Conservation (phyloP, 2,113 vertebrate species). For the Lophotis ruficrista region DNA sequence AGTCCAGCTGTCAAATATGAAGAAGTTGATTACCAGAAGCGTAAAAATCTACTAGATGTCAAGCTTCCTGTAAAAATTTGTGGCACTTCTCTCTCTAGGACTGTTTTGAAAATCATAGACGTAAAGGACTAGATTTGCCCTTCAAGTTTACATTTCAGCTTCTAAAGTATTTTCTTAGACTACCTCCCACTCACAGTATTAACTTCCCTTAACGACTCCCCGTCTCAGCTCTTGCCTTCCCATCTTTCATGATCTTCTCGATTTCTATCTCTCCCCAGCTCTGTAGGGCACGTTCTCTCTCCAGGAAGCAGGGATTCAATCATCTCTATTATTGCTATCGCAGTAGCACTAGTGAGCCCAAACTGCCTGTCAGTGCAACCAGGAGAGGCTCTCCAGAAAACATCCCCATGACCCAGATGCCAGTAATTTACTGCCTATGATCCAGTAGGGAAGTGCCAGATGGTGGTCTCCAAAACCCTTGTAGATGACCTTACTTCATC, state of each 20-base stretch:
- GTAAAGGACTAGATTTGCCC: not conserved
- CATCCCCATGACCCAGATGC: not conserved
- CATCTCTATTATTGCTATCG: not conserved
- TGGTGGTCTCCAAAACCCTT: not conserved
- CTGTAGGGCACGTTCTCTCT: not conserved
- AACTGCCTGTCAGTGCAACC: not conserved
- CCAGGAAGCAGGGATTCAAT: not conserved
- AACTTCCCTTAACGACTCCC: not conserved
- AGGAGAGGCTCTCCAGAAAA: not conserved
- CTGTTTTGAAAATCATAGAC: not conserved
- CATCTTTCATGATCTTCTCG: not conserved
- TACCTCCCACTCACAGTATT: conserved; percentile 1
- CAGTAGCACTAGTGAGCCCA: not conserved
- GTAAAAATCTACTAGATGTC: not conserved
- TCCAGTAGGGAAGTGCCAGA: not conserved
- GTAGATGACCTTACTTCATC: not conserved
- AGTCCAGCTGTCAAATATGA: not conserved
- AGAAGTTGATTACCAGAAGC: not conserved
- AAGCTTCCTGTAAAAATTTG: not conserved
- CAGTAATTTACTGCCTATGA: not conserved
- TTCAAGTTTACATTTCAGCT: conserved; percentile 13
- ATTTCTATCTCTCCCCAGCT: not conserved
- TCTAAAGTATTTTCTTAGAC: conserved; percentile 29
- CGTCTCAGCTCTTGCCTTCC: not conserved
- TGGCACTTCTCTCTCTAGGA: not conserved